Evolutionary conservation across 2,797 vertebrate genomes (phyloP), one percentile per base, ranked within the genome.

Genomic region (Triplophysa bombifrons): DNA sequence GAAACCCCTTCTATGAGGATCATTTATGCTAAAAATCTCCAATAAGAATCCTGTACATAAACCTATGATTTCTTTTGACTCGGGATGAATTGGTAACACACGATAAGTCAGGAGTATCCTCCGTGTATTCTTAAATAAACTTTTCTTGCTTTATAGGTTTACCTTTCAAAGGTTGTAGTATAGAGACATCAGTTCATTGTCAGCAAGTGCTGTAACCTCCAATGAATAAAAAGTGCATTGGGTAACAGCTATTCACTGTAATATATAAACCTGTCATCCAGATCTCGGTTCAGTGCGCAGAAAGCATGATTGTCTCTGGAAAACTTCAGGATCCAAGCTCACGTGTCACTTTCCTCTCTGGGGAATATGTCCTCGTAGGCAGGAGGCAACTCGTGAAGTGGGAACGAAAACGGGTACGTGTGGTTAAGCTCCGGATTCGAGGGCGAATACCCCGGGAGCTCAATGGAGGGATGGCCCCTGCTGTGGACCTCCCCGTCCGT

Each of bases 281-380:
- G 25, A 53, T 16, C 53, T 34, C 61, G 19, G 76, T 71, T 71
- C 58, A 14, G 76, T 22, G 71, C 41, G 41, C 71, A 20, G 72
- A 75, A 51, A 38, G 27, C 60, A 30, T 91, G 94, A 93, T 88
- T 92, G 94, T 93, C 93, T 89, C 81, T 86, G 93, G 89, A 84
- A 89, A 76, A 81, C 79, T 78, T 77, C 60, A 20, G 65, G 4
- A 78, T 8, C 4, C 17, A 3, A 75, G 80, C 74, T 74, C 80
- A 85, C 89, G 92, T 89, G 89, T 88, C 84, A 82, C 93, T 84
- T 46, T 91, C 88, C 85, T 95, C 94, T 44, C 91, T 90, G 60
- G 96, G 96, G 88, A 95, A 97, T 87, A 96, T 95, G 86, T 96
- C 95, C 58, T 98, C 96, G 76, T 96, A 97, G 0, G 95, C 92